Percentiles rank a stretch among this genome's conserved stretches.
phyloP scores from a whole-genome alignment of 2,888 invertebrate genomes.

The Cataglyphis rosenhaueri region DNA sequence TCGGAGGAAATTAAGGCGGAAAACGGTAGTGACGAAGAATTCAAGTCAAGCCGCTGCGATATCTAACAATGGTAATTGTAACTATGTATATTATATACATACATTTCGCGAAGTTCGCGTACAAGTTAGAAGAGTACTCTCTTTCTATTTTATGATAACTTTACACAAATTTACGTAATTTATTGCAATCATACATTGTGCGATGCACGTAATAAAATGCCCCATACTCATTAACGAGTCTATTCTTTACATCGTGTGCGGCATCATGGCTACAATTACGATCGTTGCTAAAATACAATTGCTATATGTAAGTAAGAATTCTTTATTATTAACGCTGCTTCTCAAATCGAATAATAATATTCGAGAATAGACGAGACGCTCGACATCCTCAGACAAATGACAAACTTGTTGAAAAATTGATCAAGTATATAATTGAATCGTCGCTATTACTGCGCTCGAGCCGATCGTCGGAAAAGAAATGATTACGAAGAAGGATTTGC shows the following conservation, averaged over 20 bases:
- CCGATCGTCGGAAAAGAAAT: constrained; percentile 63
- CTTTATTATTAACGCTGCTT: not conserved
- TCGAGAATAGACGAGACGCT: not conserved
- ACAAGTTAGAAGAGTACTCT: constrained; percentile 9
- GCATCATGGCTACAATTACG: constrained; percentile 43
- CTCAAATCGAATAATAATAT: not conserved
- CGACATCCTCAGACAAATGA: not conserved
- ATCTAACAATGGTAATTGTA: constrained; percentile 31
- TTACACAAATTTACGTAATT: constrained; percentile 21
- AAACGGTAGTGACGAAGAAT: not conserved
- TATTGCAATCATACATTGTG: not conserved
- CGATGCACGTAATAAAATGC: constrained; percentile 25
- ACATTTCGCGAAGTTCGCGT: not conserved
- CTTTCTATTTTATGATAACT: not conserved
- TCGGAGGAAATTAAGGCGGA: not conserved
- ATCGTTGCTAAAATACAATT: constrained; percentile 19
- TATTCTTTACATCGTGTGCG: not conserved
- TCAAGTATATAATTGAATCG: constrained; percentile 28
- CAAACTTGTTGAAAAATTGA: constrained; percentile 57
- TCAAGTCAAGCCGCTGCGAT: not conserved
- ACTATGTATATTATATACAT: not conserved
- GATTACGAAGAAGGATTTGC: constrained; percentile 66
- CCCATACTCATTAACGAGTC: constrained; percentile 11
- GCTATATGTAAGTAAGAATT: not conserved
- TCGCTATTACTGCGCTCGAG: constrained; percentile 65